Conservation (phyloP, 1,140 invertebrate genomes). For the Achroia grisella region DNA sequence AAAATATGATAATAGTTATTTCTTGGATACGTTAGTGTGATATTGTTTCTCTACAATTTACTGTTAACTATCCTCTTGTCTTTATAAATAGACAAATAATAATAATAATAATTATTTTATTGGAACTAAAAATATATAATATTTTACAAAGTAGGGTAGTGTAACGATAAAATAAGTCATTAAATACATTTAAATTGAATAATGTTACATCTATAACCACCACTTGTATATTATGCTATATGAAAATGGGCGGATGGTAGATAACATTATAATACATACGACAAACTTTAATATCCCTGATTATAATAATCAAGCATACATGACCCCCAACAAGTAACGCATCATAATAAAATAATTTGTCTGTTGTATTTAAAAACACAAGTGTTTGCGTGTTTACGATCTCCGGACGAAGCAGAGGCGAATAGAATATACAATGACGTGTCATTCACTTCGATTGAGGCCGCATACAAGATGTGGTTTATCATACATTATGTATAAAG, state of each 20-base stretch:
- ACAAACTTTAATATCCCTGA: slow-evolving; percentile 2
- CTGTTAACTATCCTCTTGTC: slow-evolving; percentile 6
- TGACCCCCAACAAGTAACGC: slow-evolving; percentile 5
- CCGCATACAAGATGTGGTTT: slow-evolving; percentile 63
- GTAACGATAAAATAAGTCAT: too few species aligned
- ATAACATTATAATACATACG: neutral
- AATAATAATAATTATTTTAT: neutral
- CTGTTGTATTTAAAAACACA: slow-evolving; percentile 50
- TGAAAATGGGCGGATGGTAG: neutral
- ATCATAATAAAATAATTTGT: slow-evolving; percentile 41
- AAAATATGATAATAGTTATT: slow-evolving; percentile 40
- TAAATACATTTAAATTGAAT: too few species aligned
- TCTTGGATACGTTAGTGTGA: slow-evolving; percentile 25
- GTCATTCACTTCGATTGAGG: slow-evolving; percentile 71
- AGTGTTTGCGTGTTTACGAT: slow-evolving; percentile 65
- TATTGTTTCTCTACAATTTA: slow-evolving; percentile 35
- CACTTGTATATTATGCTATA: too few species aligned
- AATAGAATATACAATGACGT: slow-evolving; percentile 70
- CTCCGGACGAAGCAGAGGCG: slow-evolving; percentile 50
- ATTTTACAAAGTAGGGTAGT: too few species aligned
- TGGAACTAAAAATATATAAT: too few species aligned
- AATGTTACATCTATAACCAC: too few species aligned
- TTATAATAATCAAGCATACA: slow-evolving; percentile 4
- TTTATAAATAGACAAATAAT: neutral
- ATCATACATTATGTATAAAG: slow-evolving; percentile 65